Evolutionary conservation across 2,797 vertebrate genomes (phyloP), one percentile per base, ranked within the genome.

Genomic region (Leptatherina wallacei): DNA sequence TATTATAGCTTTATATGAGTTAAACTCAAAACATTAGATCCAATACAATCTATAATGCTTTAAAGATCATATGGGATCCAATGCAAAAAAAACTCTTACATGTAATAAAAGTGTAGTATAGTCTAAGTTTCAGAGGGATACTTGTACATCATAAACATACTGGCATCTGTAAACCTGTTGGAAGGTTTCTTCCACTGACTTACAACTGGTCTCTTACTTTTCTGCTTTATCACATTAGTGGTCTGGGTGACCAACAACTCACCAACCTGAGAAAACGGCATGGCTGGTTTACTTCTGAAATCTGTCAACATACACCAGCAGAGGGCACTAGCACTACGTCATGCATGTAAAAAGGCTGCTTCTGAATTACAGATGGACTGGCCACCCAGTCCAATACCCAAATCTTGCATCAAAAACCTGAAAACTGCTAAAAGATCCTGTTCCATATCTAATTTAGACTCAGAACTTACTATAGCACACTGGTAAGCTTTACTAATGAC

Each of bases 271-370:
- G 9, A 22, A 52, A 52, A 52, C 10, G 10, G 6, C 5, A 13
- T 52, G 11, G 22, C 51, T 13, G 9, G 8, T 54, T 29, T 29
- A 54, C 24, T 29, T 54, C 24, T 1, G 12, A 27, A 2, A 20
- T 4, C 13, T 52, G 4, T 7, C 32, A 9, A 3, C 3, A 40
- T 8, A 11, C 4, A 38, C 78, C 72, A 73, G 57, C 40, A 74
- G 72, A 61, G 52, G 80, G 61, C 27, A 61, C 47, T 56, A n/a
- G 8, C n/a, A 14, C 29, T 3, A 14, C 38, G 75, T 10, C 20
- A 16, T 55, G 33, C 3, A 14, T 3, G 11, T 12, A 13, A 32
- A 56, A 22, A 22, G 13, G 10, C 20, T 8, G 29, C 32, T 4
- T 36, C 27, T 13, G 6, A 64, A 58, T 49, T 22, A 22, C 5